Evolutionary conservation across 2,888 invertebrate species (phyloP), one percentile per base, ranked within the genome.

Genomic region (Chironomus riparius): DNA sequence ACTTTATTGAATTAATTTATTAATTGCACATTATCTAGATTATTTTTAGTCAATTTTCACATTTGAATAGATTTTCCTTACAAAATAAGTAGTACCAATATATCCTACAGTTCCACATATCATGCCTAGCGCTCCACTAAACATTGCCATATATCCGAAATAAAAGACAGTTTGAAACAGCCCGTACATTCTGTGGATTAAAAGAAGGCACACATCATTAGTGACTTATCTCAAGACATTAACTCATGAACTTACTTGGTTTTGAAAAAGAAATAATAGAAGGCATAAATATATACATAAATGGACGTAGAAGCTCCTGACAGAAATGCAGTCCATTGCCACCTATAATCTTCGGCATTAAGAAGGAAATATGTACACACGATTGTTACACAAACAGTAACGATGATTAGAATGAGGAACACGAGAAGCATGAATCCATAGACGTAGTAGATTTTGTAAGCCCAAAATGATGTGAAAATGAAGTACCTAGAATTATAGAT

Each of bases 391-490:
- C 99, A 99, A n/a, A 98, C 92, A 0, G 98, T 98, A 73, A 99
- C 99, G 81, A 98, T 91, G 85, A 97, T 92, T 79, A 99, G 87
- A 81, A 99, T 99, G 80, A 96, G 86, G 83, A 98, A 97, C 77
- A 98, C 95, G 78, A 99, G 87, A 81, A 99, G 86, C 98, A 98
- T 98, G 85, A 99, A 99, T 79, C 98, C 99, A 85, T 98, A 99
- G 62, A 99, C 98, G 86, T 99, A 99, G 84, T 99, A 99, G 83
- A 99, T 99, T 87, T 99, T 99, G 86, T 99, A 99, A 61, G 99
- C 99, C 99, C 99, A 99, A 86, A 99, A 99, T 28, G 99, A 99
- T 22, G 99, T 99, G 85, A 99, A 99, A 81, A 99, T 98, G 83
- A 99, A 99, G 84, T 99, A 96, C 93, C 94, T 90, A 80, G 3